phyloP scores from a whole-genome alignment of 2,113 vertebrate genomes.

The Zingel zingel region DNA sequence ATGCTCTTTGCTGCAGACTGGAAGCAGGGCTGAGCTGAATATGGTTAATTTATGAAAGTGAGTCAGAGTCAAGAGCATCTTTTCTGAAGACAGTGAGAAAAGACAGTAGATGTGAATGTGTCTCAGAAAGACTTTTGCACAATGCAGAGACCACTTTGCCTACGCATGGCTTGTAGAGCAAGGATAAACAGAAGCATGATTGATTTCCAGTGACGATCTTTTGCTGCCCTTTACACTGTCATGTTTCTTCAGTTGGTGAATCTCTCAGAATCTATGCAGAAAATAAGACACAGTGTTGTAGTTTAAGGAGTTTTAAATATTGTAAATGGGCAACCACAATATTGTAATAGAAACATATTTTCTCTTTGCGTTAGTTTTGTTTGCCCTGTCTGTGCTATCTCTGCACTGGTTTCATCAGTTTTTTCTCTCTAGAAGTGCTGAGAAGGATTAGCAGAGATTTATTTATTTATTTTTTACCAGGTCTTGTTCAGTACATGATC shows the following conservation, averaged over 20 bases:
- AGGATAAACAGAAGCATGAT: background rate
- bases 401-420: slow-evolving; percentile 30
- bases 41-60: slow-evolving; percentile 74
- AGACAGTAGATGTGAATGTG: slow-evolving; percentile 10
- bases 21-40: slow-evolving; percentile 13
- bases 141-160: background rate
- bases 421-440: slow-evolving; percentile 19
- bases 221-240: slow-evolving; percentile 7
- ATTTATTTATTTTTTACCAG: slow-evolving; percentile 7
- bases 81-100: slow-evolving; percentile 20
- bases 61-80: slow-evolving; percentile 25
- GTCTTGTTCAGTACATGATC: slow-evolving; percentile 45
- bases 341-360: background rate
- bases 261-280: background rate
- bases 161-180: background rate
- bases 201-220: slow-evolving; percentile 6
- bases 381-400: background rate
- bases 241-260: background rate
- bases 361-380: background rate
- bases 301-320: background rate
- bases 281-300: background rate
- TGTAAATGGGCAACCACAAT: slow-evolving; percentile 5
- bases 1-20: slow-evolving; percentile 47
- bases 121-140: slow-evolving; percentile 6
- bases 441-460: slow-evolving; percentile 43